Evolutionary conservation across 1,140 invertebrate species (phyloP), one percentile per base, ranked within the genome.

Genomic region (Neodiprion lecontei): DNA sequence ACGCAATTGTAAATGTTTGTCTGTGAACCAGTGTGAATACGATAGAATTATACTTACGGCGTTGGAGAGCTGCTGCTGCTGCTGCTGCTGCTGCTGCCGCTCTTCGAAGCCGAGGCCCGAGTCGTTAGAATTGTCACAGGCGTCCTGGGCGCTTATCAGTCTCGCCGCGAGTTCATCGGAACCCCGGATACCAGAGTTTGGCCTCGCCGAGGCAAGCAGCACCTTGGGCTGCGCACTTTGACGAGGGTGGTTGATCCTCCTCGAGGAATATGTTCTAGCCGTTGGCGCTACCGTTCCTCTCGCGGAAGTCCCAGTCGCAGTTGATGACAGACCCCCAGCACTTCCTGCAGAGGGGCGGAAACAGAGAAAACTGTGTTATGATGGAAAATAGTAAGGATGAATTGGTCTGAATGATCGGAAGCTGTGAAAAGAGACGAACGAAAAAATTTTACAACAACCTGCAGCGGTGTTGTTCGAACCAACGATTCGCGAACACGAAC

Each of bases 111-210:
- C 94, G 70, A 96, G 90, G 23, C 94, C 94, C 75, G 94, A 95
- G 83, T 96, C 95, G 88, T 95, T 95, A 48, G 94, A 95, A 88
- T 95, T 95, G 85, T 95, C 95, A 83, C 94, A 95, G 72, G 83
- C 80, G 75, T 88, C 86, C 73, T 84, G 85, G 71, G 79, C 76
- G 67, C 81, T 79, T 66, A 77, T 82, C 21, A 69, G 79, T 70
- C 80, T 78, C 14, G 80, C 17, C 9, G 77, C 80, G 72, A 81
- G 78, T 48, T 87, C 87, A 84, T 88, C 84, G 77, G 85, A 80
- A 67, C 78, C 83, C 70, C 83, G 78, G 7, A 72, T 47, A 10
- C 74, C 73, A 69, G 79, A 75, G 66, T 72, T 74, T 61, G 11
- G 53, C 53, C 53, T 61, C 11, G 53, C 11, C 53, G 53, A 61